Base-by-base conservation (phyloP, 2,888 invertebrate genomes). In the Cremastobaeus sp. region DNA sequence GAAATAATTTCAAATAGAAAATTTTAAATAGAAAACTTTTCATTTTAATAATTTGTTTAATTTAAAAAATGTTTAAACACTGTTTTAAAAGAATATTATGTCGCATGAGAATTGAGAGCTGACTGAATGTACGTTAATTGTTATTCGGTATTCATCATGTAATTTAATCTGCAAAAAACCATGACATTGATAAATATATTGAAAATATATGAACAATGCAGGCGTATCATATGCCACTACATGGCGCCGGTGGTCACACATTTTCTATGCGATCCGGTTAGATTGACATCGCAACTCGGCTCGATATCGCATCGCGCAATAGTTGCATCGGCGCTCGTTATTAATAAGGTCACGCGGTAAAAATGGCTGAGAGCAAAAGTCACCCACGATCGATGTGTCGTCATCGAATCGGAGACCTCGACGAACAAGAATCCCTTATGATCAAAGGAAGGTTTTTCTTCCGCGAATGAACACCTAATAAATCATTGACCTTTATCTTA, bases 331-430 rank as follows among this genome's bases (percentile, higher is more conserved):
- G 41, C 45, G 52, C 18, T 41, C 43, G 74, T 74, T 74, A 65
- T 70, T 68, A 74, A 74, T 74, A 74, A 74, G 65, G 74, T 54
- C 74, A 52, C 39, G 52, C 52, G 34, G 68, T 69, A 69, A 74
- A 74, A 74, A 74, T 69, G 74, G 32, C 68, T 43, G 54, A 54
- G 66, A 70, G 74, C 74, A 69, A 74, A 74, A 69, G 69, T 74
- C 74, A 70, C 69, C 69, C 69, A 69, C 73, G 73, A 74, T 62
- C 41, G 60, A 25, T 47, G 68, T 69, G 52, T 64, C 64, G 68
- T 74, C 73, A 74, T 68, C 32, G 32, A 47, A 47, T 52, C 50
- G 17, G 9, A 52, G 41, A 43, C 60, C 45, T 55, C 39, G 47
- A 3, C 25, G 8, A 20, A 54, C 50, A 41, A 57, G 54, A 47